Conservation (phyloP, 2,797 vertebrate genomes). For the Paedocypris micromegethes region DNA sequence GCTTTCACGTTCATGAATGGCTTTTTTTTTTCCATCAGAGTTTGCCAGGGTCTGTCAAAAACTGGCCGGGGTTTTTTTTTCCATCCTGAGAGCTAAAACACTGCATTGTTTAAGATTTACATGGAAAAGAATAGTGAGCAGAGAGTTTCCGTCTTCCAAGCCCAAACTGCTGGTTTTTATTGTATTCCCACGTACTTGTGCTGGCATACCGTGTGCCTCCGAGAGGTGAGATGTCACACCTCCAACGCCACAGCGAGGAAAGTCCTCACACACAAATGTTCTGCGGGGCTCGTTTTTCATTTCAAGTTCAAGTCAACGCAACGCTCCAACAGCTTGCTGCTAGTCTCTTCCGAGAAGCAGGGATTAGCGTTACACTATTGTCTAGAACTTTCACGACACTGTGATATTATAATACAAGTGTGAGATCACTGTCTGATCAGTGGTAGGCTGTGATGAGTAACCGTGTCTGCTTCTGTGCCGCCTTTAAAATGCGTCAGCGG, state of each 20-base stretch:
- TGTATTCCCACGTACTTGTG: neutral
- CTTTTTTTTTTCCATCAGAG: constrained; percentile 36
- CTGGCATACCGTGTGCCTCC: constrained; percentile 2
- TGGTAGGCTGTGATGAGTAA: constrained; percentile 27
- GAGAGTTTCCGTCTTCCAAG: constrained; percentile 14
- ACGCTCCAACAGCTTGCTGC: neutral
- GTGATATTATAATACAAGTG: constrained; percentile 7
- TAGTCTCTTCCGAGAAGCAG: neutral
- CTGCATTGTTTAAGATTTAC: constrained; percentile 27
- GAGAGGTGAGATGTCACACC: constrained; percentile 17
- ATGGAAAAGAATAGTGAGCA: constrained; percentile 16
- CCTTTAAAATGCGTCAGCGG: constrained; percentile 20
- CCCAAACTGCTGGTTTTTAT: too few relatives aligned
- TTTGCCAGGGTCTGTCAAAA: constrained; percentile 20
- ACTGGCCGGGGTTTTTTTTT: constrained; percentile 1
- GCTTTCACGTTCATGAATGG: constrained; percentile 45
- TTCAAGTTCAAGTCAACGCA: neutral
- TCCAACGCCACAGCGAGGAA: constrained; percentile 9
- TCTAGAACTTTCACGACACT: constrained; percentile 12
- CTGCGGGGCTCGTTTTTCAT: constrained; percentile 1
- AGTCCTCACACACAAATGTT: neutral
- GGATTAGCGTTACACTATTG: neutral
- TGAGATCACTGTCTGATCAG: constrained; percentile 5
- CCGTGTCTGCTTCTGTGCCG: constrained; percentile 1
- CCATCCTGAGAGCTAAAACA: constrained; percentile 1